These are phyloP conservation scores for Oryzias woworae DNA, from an alignment of 2,113 vertebrate species.

Conservation along the genomic window DNA sequence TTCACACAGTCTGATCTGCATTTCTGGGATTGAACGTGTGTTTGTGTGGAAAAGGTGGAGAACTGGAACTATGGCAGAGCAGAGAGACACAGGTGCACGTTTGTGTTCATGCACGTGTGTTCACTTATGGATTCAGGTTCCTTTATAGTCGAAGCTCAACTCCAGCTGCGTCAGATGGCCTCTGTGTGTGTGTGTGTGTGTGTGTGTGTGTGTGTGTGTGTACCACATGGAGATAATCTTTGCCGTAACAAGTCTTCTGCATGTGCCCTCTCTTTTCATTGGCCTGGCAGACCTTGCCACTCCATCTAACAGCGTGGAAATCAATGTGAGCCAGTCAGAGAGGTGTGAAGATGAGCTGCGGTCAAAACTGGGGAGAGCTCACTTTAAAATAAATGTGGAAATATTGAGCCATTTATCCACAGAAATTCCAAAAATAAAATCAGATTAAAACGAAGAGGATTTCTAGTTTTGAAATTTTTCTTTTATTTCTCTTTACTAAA, in stretches of 20 bases:
- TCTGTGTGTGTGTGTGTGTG: neutral
- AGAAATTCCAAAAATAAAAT: no score
- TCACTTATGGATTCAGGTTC: conserved; percentile 46
- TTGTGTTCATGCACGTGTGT: conserved; percentile 21
- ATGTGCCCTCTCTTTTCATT: conserved; percentile 51
- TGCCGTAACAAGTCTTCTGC: conserved; percentile 52
- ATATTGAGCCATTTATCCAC: no score
- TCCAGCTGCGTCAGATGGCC: conserved; percentile 35
- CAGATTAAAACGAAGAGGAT: no score
- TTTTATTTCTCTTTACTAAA: no score
- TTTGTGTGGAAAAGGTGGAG: conserved; percentile 10
- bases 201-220: conserved; percentile 5
- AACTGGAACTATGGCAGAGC: conserved; percentile 9
- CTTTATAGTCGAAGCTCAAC: neutral
- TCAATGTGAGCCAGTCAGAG: conserved; percentile 65
- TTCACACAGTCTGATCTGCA: conserved; percentile 41
- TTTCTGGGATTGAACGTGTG: conserved; percentile 48
- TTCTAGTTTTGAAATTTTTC: no score
- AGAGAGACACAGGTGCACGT: conserved; percentile 46
- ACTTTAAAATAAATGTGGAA: conserved; percentile 1
- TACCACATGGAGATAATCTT: conserved; percentile 59
- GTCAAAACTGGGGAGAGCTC: conserved; percentile 53
- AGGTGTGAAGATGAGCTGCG: conserved; percentile 65
- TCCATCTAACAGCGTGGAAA: conserved; percentile 69
- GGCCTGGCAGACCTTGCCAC: conserved; percentile 42